Evolutionary conservation across 1,140 invertebrate species (phyloP), one percentile per base, ranked within the genome.

Genomic region (Euglossa dilemma): DNA sequence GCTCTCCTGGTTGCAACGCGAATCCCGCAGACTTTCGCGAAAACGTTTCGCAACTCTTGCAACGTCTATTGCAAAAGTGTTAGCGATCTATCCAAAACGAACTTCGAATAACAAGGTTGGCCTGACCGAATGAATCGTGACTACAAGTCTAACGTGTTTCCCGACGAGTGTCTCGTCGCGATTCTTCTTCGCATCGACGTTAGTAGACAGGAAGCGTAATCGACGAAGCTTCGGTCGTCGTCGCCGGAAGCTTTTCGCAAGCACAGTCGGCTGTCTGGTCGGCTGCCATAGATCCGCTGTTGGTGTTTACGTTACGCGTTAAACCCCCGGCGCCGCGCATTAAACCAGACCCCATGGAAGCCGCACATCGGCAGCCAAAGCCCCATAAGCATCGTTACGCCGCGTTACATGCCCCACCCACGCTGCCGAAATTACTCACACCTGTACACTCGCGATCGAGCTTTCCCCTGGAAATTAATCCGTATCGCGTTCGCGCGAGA

Each of bases 321-420:
- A 91, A 90, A 84, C 80, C 85, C 80, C 66, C 75, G 70, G 87
- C 77, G 64, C 47, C 84, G 54, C 72, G 87, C 88, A 89, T 91
- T 91, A 91, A 81, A 91, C 84, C 70, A 64, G 76, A 86, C 82
- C 79, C 75, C 75, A 79, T 70, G 78, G 87, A 89, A 89, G 86
- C 89, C 89, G 75, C 90, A 86, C 85, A 87, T 90, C 82, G 85
- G 74, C 50, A 79, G 59, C 82, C 80, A 89, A 91, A 90, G 88
- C 90, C 83, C 90, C 84, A 83, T 91, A 87, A 91, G 85, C 88
- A 84, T 89, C 87, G 87, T 87, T 89, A 87, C 84, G 84, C 87
- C 71, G 80, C 85, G 87, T 89, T 90, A 88, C 86, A 82, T 80
- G n/a, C 47, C 63, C 63, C 18, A 54, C 57, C 52, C 43, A 43